Conservation (phyloP, 1,140 invertebrate genomes). For the Psilanteris sp. region DNA sequence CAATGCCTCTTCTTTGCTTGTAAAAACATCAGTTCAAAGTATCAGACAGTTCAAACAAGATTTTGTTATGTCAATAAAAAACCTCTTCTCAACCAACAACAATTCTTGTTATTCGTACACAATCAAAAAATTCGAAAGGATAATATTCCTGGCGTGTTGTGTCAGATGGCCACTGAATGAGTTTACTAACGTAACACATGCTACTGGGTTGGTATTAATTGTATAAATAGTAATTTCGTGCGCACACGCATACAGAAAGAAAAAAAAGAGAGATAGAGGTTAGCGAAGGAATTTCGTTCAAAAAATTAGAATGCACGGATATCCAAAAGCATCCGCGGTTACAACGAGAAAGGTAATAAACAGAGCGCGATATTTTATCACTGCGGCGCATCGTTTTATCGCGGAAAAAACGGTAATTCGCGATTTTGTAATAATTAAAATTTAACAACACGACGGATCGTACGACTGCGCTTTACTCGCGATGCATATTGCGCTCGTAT, state of each 20-base stretch:
- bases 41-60: slow-evolving; percentile 29
- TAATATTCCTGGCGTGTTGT: slow-evolving; percentile 38
- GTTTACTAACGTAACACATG: slow-evolving; percentile 51
- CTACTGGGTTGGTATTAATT: slow-evolving; percentile 43
- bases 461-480: background rate
- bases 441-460: slow-evolving; percentile 15
- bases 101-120: slow-evolving; percentile 45
- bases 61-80: slow-evolving; percentile 47
- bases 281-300: slow-evolving; percentile 20
- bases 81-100: slow-evolving; percentile 38
- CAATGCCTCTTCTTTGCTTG: background rate
- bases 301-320: slow-evolving; percentile 9
- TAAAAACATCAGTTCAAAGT: slow-evolving; percentile 20
- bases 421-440: slow-evolving; percentile 20
- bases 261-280: too few species aligned
- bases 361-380: slow-evolving; percentile 25
- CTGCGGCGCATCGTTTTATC: background rate
- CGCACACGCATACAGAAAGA: background rate
- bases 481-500: too few species aligned
- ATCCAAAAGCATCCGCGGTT: slow-evolving; percentile 14
- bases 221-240: slow-evolving; percentile 36
- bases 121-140: slow-evolving; percentile 42
- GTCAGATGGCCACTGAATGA: slow-evolving; percentile 45
- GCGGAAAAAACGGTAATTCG: background rate
- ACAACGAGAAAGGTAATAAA: slow-evolving; percentile 33